Evolutionary conservation across 2,888 invertebrate species (phyloP).

Genomic region (Drosophila testacea): DNA sequence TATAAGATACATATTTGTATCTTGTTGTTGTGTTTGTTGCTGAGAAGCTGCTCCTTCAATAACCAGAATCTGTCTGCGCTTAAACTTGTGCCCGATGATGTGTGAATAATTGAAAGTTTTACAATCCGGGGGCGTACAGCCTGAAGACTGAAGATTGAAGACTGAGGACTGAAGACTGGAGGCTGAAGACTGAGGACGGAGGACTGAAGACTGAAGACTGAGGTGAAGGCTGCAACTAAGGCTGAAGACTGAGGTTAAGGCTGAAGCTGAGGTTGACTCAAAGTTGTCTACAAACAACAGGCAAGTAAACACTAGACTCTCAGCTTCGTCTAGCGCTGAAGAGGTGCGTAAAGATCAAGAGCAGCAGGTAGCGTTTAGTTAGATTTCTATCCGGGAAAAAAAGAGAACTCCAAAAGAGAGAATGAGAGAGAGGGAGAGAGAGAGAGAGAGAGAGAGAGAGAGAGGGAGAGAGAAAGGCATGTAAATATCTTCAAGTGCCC

Average conservation of each 20-base stretch:
- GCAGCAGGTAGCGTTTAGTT: constrained; percentile 33
- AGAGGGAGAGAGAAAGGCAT: constrained; percentile 14
- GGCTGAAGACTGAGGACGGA: too few relatives aligned
- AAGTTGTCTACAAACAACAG: constrained; percentile 74
- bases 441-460: constrained; percentile 1
- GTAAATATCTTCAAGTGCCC: constrained; percentile 52
- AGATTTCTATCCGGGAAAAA: constrained; percentile 6
- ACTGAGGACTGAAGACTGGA: constrained; percentile 6
- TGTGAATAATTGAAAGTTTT: constrained; percentile 70
- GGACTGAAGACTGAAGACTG: constrained; percentile 6
- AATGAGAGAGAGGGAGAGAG: too few relatives aligned
- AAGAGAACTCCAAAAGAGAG: constrained; percentile 7
- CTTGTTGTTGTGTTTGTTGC: neutral
- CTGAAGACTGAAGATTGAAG: constrained; percentile 2
- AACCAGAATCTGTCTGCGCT: constrained; percentile 9
- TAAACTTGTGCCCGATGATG: constrained; percentile 50
- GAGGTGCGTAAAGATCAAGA: constrained; percentile 55
- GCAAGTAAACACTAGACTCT: constrained; percentile 71
- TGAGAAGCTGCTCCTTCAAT: constrained; percentile 13
- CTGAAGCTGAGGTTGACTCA: constrained; percentile 30
- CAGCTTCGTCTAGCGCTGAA: constrained; percentile 33
- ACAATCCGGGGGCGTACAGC: constrained; percentile 35
- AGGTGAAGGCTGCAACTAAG: constrained; percentile 13
- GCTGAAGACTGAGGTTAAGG: constrained; percentile 17
- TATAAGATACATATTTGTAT: constrained; percentile 20